Conservation (phyloP, 2,888 invertebrate species). For the Nomada flava region DNA sequence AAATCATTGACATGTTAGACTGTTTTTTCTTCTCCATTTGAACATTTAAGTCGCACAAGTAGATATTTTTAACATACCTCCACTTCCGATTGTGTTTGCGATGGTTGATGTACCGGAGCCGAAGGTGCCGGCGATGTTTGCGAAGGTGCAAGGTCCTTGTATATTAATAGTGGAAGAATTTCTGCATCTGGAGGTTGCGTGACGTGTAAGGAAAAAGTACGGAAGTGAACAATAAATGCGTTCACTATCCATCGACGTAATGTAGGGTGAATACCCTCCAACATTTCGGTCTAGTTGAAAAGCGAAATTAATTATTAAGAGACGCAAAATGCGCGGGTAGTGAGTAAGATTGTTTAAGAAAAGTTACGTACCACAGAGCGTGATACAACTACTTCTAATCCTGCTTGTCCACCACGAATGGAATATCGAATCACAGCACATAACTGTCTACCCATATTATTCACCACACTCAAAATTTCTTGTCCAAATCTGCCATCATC, state of each 20-base stretch:
- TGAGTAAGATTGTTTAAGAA: not conserved
- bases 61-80: conserved; percentile 68
- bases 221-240: conserved; percentile 66
- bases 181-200: conserved; percentile 68
- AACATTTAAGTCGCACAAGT: not conserved
- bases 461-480: conserved; percentile 61
- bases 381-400: conserved; percentile 82
- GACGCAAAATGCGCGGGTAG: not conserved
- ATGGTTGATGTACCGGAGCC: conserved; percentile 45
- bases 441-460: conserved; percentile 66
- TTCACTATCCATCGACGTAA: conserved; percentile 80
- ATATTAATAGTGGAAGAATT: conserved; percentile 72
- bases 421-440: conserved; percentile 73
- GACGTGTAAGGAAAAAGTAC: conserved; percentile 62
- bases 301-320: conserved; percentile 3
- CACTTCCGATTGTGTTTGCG: conserved; percentile 65
- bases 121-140: conserved; percentile 60
- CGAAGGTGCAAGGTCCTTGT: conserved; percentile 54
- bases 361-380: conserved; percentile 81
- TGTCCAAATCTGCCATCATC: conserved; percentile 69
- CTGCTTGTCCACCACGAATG: conserved; percentile 81
- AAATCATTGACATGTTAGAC: no score
- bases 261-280: conserved; percentile 43
- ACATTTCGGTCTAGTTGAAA: conserved; percentile 54
- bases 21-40: not conserved